Base-by-base conservation (phyloP, 2,113 vertebrate species). In the Macrotis lagotis region DNA sequence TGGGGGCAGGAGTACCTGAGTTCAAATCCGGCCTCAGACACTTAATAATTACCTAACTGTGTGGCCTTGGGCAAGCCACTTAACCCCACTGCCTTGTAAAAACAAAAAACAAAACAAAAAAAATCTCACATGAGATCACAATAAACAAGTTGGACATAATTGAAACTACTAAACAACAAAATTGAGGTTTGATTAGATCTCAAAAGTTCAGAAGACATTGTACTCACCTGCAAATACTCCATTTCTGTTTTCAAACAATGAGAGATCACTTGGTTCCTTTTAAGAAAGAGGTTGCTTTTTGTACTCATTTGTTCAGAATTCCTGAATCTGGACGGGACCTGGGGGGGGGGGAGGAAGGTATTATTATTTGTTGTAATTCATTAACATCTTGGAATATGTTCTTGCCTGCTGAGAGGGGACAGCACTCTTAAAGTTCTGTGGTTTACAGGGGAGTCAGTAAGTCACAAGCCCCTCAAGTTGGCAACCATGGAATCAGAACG, bases 321-420 rank as follows among this genome's bases (percentile, higher is more conserved):
- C 95, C n/a, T 83, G 66, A 44, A 83, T 19, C 19, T 83, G 44
- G 66, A 44, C n/a, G 8, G 66, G 66, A 83, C 47, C 59, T 97
- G 90, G 90, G 83, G 88, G 9, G 26, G 47, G 90, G 83, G 88
- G 9, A 25, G 47, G 52, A 89, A 48, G 52, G 66, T 74, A 50
- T 8, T n/a, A 55, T 48, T 92, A 47, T 92, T 95, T 92, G 2
- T 50, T 37, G 37, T 91, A 91, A 28, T 91, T 96, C 66, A 44
- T 12, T 88, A 37, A 90, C 92, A 49, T 91, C 90, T 92, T 25
- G 24, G 50, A 52, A 88, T 24, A 1, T 90, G 88, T 91, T 83
- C 37, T 89, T 90, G 37, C 24, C n/a, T 52, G 31, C 28, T 14
- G 53, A 91, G 53, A 91, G n/a, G 14, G 22, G 49, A 28, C n/a